Base-by-base conservation (phyloP, 2,113 vertebrate species). In the Rhombomys opimus region DNA sequence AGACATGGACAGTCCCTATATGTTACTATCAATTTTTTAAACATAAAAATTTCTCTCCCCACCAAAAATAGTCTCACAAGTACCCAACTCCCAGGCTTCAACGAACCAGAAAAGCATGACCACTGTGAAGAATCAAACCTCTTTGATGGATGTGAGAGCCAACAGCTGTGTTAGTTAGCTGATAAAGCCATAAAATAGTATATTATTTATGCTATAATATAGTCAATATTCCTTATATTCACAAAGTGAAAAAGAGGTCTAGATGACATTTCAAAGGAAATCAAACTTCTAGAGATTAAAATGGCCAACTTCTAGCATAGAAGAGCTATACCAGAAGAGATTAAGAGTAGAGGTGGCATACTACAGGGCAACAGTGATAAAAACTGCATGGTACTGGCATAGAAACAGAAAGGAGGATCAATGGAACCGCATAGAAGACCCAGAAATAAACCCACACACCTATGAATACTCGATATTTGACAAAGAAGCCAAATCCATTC, bases 211-310 rank as follows among this genome's bases (percentile, higher is more conserved):
- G 32, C 13, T 52, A 52, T 7, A 61, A 38, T 61, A 59, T 13
- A 13, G 3, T 9, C 57, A 46, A 27, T 80, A 63, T 57, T 84
- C 2, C 18, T 70, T 89, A 52, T 23, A 82, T 46, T 70, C 23
- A 87, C 63, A 89, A 77, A 90, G 54, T 35, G 78, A 70, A 82
- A 25, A 65, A 86, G 18, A 93, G 54, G 87, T 30, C 46, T 17
- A 82, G 35, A 20, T 17, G 46, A 63, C 1, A 22, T 68, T 76
- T 52, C 32, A 80, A 78, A 95, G 81, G 32, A 91, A 70, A 75
- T n/a, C 54, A 91, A 67, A 92, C 84, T 76, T 93, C 41, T 52
- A 41, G n/a, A 93, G 63, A 82, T 73, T 20, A 94, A 94, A 76
- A 90, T 20, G 27, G 1, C n/a, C 41, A 30, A 25, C 13, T 14